Conservation (phyloP, 1,140 invertebrate genomes). For the Hydropsyche tenuis region DNA sequence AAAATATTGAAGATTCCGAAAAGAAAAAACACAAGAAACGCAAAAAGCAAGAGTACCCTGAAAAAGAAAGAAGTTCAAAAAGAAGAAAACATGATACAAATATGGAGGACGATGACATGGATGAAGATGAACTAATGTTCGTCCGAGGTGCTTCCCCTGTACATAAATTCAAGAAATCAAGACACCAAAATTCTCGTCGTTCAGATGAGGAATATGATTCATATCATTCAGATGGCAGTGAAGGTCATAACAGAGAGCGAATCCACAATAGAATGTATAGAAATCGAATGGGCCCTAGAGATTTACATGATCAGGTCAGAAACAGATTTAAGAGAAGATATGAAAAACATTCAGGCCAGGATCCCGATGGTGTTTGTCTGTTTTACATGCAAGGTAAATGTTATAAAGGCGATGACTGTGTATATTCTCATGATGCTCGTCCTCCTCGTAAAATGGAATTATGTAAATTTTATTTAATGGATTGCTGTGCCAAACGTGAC, state of each 20-base stretch:
- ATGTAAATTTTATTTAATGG: conserved; percentile 96
- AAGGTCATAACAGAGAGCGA: conserved; percentile 55
- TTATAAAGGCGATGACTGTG: conserved; percentile 75
- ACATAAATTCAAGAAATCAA: conserved; percentile 53
- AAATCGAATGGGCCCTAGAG: conserved; percentile 46
- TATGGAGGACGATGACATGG: conserved; percentile 67
- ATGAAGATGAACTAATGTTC: conserved; percentile 81
- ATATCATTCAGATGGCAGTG: conserved; percentile 64
- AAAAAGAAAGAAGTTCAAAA: conserved; percentile 57
- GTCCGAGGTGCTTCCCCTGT: conserved; percentile 74
- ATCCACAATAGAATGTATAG: conserved; percentile 4
- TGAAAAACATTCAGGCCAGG: conserved; percentile 64
- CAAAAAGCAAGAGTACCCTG: conserved; percentile 60
- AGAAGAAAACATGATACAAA: conserved; percentile 59
- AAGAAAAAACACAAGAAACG: conserved; percentile 61
- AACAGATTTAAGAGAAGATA: conserved; percentile 53
- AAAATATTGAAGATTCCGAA: conserved; percentile 59
- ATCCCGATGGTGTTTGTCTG: conserved; percentile 75
- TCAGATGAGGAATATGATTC: conserved; percentile 61
- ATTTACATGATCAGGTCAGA: conserved; percentile 26
- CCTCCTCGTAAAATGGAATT: conserved; percentile 89
- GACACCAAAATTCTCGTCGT: conserved; percentile 37
- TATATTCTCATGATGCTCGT: conserved; percentile 84
- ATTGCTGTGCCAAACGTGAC: conserved; percentile 93
- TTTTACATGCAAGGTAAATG: conserved; percentile 89